Base-by-base conservation (phyloP, 2,797 vertebrate genomes). In the Champsocephalus esox region DNA sequence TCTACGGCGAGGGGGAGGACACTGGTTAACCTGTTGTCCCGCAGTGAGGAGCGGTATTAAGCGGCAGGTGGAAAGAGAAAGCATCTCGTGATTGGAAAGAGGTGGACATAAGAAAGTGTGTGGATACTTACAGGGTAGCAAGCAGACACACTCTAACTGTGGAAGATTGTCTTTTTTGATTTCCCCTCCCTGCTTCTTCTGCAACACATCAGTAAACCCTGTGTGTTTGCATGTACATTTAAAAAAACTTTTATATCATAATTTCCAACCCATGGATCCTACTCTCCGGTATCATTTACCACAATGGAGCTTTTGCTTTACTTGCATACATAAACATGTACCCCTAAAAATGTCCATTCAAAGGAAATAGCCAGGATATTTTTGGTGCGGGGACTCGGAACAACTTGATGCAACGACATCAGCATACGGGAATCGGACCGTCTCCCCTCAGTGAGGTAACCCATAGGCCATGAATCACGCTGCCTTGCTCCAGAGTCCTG, bases 41-140 rank as follows among this genome's bases (percentile, higher is more conserved):
- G 94, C 94, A 88, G 96, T 67, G 95, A 93, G 92, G 94, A 94
- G 94, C 95, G 81, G 88, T 96, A 97, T 98, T 98, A 98, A 98
- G 95, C 96, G 92, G 92, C 96, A 96, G 96, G 96, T 96, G 95
- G 92, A 96, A 95, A 86, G 94, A 85, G 75, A 90, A 94, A 95
- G 91, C 94, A 93, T 95, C 95, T 92, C 90, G 88, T 94, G 96
- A 87, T 95, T 93, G 91, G 92, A 91, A 94, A 96, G 82, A 87
- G 83, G 62, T 77, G 66, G 77, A 86, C 69, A 63, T 68, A 74
- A 69, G 76, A 83, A 75, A 75, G 83, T 73, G 85, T 70, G 87
- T 70, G 43, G 77, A 81, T 66, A 83, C 83, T 80, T 73, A 62
- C 51, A 66, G 73, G 65, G 70, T 48, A 80, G 77, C 80, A 71